These are phyloP conservation scores for Tautogolabrus adspersus DNA, from an alignment of 2,113 vertebrate species.

Conservation along the genomic window DNA sequence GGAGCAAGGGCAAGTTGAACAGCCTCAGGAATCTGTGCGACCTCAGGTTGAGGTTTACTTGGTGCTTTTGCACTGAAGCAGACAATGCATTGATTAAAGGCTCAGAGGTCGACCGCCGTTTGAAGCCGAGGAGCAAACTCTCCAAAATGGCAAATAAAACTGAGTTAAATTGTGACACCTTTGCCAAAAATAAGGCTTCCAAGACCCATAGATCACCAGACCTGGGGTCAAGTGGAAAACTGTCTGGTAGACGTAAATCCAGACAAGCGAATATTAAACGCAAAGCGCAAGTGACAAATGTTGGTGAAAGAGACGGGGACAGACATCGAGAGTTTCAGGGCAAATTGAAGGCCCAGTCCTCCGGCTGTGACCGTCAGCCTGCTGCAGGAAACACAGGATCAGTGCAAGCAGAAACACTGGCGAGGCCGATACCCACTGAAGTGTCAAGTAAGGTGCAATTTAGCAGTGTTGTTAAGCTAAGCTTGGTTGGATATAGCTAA, in stretches of 20 bases:
- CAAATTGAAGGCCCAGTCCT: not conserved
- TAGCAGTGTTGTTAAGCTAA: not conserved
- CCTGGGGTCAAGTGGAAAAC: no score
- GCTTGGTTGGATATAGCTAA: no score
- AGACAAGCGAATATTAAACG: rapidly evolving
- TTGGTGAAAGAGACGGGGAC: not conserved
- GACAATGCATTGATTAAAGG: no score
- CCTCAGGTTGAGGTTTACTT: not conserved
- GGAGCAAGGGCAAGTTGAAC: not conserved
- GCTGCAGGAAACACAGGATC: not conserved
- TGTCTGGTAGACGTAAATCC: rapidly evolving
- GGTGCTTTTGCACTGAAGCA: not conserved
- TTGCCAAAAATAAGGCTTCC: not conserved
- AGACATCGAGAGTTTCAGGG: not conserved
- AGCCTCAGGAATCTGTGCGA: rapidly evolving
- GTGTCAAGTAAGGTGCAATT: constrained; percentile 44
- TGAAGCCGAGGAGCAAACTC: not conserved
- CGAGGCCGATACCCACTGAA: not conserved
- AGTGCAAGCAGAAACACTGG: not conserved
- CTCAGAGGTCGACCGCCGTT: not conserved
- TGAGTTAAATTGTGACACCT: no score
- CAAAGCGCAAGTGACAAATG: not conserved
- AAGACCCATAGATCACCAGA: not conserved
- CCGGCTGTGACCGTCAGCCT: not conserved
- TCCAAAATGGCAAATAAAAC: not conserved